These are phyloP conservation scores for Leptobrachium ailaonicum DNA, from an alignment of 2,113 vertebrate species.

Conservation along the genomic window DNA sequence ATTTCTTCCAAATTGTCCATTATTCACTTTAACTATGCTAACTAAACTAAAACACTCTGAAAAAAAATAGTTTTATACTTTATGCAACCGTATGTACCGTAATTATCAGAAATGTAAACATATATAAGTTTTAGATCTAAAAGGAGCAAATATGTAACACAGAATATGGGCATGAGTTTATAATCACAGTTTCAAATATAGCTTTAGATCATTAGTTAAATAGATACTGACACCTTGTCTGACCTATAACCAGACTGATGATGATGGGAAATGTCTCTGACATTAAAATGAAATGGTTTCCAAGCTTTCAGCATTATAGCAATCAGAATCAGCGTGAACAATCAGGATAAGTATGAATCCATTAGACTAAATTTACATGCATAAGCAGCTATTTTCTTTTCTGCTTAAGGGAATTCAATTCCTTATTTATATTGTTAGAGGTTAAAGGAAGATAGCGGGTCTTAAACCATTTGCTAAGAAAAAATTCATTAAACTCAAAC, in stretches of 20 bases:
- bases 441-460: constrained; percentile 11
- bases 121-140: background rate
- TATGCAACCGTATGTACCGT: background rate
- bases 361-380: constrained; percentile 44
- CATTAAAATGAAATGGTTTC: constrained; percentile 42
- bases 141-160: background rate
- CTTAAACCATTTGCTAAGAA: constrained; percentile 2
- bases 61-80: no score
- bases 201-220: constrained; percentile 9
- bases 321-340: constrained; percentile 47
- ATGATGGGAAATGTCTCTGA: constrained; percentile 26
- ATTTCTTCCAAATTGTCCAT: no score
- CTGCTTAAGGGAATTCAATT: constrained; percentile 24
- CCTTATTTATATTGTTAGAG: constrained; percentile 34
- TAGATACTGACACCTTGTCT: constrained; percentile 16
- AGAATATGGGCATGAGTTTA: background rate
- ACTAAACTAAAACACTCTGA: no score
- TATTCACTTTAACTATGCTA: no score
- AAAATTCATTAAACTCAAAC: background rate
- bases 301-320: constrained; percentile 35
- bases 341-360: constrained; percentile 44
- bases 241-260: constrained; percentile 19
- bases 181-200: background rate
- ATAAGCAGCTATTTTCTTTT: constrained; percentile 18
- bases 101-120: background rate